Evolutionary conservation across 2,888 invertebrate genomes (phyloP).

Genomic region (Charanyca ferruginea): DNA sequence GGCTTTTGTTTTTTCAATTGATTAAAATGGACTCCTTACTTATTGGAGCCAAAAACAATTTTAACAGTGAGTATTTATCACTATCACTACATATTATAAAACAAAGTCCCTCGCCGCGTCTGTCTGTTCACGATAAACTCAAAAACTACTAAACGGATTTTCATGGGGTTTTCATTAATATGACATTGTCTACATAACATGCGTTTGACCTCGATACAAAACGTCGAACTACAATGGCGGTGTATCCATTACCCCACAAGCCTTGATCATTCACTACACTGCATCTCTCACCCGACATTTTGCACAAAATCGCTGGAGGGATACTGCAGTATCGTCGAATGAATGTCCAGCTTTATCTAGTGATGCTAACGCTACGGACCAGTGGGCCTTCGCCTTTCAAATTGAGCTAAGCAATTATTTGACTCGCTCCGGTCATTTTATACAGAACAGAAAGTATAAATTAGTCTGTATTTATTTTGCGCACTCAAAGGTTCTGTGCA

Average conservation of each 20-base stretch:
- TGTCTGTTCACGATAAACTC: too few relatives aligned
- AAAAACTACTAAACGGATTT: too few relatives aligned
- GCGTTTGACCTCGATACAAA: conserved; percentile 41
- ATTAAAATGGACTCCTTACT: too few relatives aligned
- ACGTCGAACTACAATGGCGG: conserved; percentile 41
- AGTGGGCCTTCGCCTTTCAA: conserved; percentile 59
- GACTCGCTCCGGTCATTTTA: conserved; percentile 54
- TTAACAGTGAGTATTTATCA: too few relatives aligned
- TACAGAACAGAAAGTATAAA: conserved; percentile 47
- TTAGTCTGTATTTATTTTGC: conserved; percentile 55
- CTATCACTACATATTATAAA: too few relatives aligned
- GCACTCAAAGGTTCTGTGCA: conserved; percentile 44
- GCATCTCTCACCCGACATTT: conserved; percentile 49
- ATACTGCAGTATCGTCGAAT: conserved; percentile 42
- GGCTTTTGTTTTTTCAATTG: too few relatives aligned
- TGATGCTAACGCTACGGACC: conserved; percentile 41
- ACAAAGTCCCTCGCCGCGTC: too few relatives aligned
- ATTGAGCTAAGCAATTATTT: conserved; percentile 67
- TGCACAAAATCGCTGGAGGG: conserved; percentile 44
- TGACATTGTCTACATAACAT: too few relatives aligned
- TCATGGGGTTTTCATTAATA: too few relatives aligned
- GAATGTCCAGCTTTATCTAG: conserved; percentile 53
- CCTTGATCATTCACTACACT: conserved; percentile 56
- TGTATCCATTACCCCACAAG: conserved; percentile 54
- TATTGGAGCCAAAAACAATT: too few relatives aligned